Evolutionary conservation across 2,797 vertebrate species (phyloP).

Genomic region (Muraenolepis orangiensis): DNA sequence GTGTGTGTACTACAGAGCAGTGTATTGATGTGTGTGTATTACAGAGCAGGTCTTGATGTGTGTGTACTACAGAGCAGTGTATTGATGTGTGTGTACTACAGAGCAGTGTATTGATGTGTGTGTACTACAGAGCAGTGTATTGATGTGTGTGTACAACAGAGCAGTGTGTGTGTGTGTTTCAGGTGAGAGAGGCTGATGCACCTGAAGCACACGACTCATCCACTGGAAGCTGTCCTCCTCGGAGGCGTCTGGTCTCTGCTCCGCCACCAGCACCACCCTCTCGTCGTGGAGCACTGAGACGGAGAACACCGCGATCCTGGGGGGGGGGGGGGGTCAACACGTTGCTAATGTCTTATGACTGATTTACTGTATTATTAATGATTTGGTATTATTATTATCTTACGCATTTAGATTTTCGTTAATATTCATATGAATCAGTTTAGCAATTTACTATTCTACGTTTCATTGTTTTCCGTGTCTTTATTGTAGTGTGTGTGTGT

Average conservation of each 20-base stretch:
- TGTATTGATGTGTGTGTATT: too few species aligned
- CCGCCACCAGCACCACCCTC: conserved; percentile 91
- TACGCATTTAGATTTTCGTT: too few species aligned
- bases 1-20: too few species aligned
- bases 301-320: conserved; percentile 95
- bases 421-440: background rate
- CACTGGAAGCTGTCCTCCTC: conserved; percentile 99
- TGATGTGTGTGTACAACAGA: too few species aligned
- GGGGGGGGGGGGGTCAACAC: conserved; percentile 5
- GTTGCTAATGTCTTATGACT: too few species aligned
- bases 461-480: background rate
- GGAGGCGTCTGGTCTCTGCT: conserved; percentile 92
- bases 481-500: background rate
- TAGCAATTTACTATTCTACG: background rate
- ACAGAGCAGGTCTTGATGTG: too few species aligned
- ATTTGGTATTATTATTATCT: too few species aligned
- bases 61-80: too few species aligned
- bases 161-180: background rate
- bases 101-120: too few species aligned
- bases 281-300: conserved; percentile 91
- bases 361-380: too few species aligned
- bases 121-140: too few species aligned
- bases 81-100: too few species aligned
- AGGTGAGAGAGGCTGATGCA: conserved; percentile 35
- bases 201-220: conserved; percentile 98